Evolutionary conservation across 2,797 vertebrate genomes (phyloP).

Genomic region (Coracias cyanogaster): DNA sequence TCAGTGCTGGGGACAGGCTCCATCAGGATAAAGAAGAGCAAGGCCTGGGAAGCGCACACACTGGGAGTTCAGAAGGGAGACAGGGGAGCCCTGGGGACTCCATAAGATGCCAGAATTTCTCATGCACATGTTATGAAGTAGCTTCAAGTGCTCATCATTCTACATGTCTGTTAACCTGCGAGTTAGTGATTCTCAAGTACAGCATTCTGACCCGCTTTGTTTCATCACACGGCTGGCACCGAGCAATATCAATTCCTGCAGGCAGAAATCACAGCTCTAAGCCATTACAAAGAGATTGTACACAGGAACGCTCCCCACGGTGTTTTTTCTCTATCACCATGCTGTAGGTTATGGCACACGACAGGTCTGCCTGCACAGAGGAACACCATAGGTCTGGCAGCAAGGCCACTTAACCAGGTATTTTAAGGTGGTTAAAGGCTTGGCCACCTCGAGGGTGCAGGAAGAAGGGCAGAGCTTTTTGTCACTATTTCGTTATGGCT

Average conservation of each 20-base stretch:
- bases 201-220: background rate
- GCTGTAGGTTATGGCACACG: background rate
- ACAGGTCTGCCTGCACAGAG: background rate
- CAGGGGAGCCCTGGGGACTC: background rate
- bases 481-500: background rate
- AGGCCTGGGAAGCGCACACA: background rate
- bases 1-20: background rate
- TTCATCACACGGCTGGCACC: background rate
- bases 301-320: background rate
- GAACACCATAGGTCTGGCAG: background rate
- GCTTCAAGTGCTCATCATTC: background rate
- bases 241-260: background rate
- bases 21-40: background rate
- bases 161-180: background rate
- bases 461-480: background rate
- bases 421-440: background rate
- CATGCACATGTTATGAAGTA: accelerated
- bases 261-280: accelerated
- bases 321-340: accelerated
- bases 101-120: background rate
- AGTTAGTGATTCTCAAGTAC: accelerated
- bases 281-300: background rate
- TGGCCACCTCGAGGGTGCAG: background rate
- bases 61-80: background rate
- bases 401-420: background rate